phyloP scores from a whole-genome alignment of 1,140 invertebrate genomes.

The Charaxes varanes region DNA sequence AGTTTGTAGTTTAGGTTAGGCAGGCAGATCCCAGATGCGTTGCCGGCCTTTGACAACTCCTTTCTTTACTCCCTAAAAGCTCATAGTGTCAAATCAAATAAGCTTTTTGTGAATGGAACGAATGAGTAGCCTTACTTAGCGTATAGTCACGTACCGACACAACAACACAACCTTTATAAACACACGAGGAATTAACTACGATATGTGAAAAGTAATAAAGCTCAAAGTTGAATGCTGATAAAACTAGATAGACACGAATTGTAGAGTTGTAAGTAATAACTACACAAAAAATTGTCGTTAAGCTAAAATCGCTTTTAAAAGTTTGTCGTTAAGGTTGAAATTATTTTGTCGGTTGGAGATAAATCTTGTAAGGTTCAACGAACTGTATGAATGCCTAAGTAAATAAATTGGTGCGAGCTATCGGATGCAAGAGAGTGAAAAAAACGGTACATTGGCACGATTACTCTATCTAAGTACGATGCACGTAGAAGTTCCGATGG shows the following conservation, averaged over 20 bases:
- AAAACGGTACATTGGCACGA: slow-evolving; percentile 38
- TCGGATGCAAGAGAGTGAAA: slow-evolving; percentile 44
- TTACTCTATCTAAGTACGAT: no score
- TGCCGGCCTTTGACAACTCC: no score
- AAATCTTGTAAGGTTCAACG: slow-evolving; percentile 36
- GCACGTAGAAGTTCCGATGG: no score
- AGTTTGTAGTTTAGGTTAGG: no score
- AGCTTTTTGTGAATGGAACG: slow-evolving; percentile 40
- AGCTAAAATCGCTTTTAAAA: slow-evolving; percentile 4
- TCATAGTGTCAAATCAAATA: slow-evolving; percentile 41
- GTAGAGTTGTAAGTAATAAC: slow-evolving; percentile 13
- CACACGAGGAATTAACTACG: neutral
- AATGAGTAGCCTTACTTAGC: slow-evolving; percentile 31
- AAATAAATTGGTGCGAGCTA: slow-evolving; percentile 60
- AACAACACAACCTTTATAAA: slow-evolving; percentile 16
- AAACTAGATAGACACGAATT: slow-evolving; percentile 9
- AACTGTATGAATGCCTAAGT: slow-evolving; percentile 45
- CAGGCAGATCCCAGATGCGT: no score
- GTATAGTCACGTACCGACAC: slow-evolving; percentile 41
- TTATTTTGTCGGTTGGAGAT: slow-evolving; percentile 5
- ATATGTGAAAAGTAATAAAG: slow-evolving; percentile 5
- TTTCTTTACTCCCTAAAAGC: no score
- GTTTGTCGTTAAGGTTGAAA: slow-evolving; percentile 4
- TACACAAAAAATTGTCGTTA: slow-evolving; percentile 8
- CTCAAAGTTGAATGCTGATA: neutral